Evolutionary conservation across 1,140 invertebrate species (phyloP), one percentile per base, ranked within the genome.

Genomic region (Pectinophora gossypiella): DNA sequence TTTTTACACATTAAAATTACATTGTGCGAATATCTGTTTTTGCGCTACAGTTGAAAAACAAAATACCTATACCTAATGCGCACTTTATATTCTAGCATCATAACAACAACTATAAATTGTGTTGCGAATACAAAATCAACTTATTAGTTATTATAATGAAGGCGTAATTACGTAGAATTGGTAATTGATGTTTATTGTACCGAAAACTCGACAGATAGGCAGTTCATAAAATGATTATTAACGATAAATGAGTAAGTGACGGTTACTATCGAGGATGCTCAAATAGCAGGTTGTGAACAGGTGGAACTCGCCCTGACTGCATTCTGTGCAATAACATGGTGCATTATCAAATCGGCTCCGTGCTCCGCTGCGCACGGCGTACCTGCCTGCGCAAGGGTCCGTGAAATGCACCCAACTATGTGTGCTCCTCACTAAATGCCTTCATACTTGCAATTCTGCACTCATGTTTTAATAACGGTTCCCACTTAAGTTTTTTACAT

Each of bases 331-430:
- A 62, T 55, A 59, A 63, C 61, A 56, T 51, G 44, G 59, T 63
- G 62, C 56, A 66, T 75, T 80, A 78, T 76, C 73, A 73, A 76
- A 82, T 74, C 66, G 71, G 61, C 61, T 54, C 56, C 48, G 65
- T 61, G 69, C 65, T 61, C 67, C 68, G 70, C 51, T 76, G 68
- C 63, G 57, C 69, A 67, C 66, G 68, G 62, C 63, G 62, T 55
- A 64, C 66, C 67, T 60, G 58, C 67, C 61, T 64, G 68, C 52
- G 60, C 69, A 78, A 74, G 75, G 78, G 76, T 60, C 68, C 76
- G 65, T 81, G 68, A 78, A 84, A 76, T 76, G 67, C 54, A 70
- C 19, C 32, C 54, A 19, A 40, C 42, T 38, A 51, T 51, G 46
- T 43, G 27, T 9, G 16, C 15, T 40, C 36, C 5, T 27, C 12